Base-by-base conservation (phyloP, 2,888 invertebrate species). In the Scrobipalpa costella region DNA sequence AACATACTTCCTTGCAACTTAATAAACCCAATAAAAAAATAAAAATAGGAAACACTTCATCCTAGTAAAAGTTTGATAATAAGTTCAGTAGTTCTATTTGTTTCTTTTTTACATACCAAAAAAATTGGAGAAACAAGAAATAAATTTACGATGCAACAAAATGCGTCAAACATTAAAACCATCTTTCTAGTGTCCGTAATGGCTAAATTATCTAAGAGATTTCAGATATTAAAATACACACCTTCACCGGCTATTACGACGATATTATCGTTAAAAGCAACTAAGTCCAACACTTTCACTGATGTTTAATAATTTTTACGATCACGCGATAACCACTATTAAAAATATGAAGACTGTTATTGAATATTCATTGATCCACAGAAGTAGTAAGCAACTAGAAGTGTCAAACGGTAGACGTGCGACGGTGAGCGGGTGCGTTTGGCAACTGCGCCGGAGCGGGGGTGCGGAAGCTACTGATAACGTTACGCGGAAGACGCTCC, bases 401-500 rank as follows among this genome's bases (percentile, higher is more conserved):
- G 84, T 85, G 88, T 81, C 88, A 89, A 78, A 69, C 70, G 66
- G 67, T 72, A 78, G 78, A 86, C 90, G 90, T 90, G 89, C 86
- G 88, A 81, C 80, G 85, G 80, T 81, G 79, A 81, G 84, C 88
- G 84, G 90, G 87, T 90, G 88, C 89, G 86, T 85, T 91, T 88
- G 81, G 86, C 88, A 88, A 91, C 90, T 91, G 90, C 83, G 81
- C 81, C 75, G 74, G 80, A 78, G 81, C 81, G 84, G 85, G 90
- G 90, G 89, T 90, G 90, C 89, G 84, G 88, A 88, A 87, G 87
- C 89, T 88, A 86, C 89, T 89, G 90, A 90, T 88, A 88, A 88
- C 82, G 82, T 88, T 90, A 91, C 90, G 87, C 90, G 89, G 90
- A 90, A 90, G 90, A 85, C 86, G 82, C 77, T 75, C 81, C 77